Conservation (phyloP, 2,797 vertebrate species). For the Crenuchus spilurus region DNA sequence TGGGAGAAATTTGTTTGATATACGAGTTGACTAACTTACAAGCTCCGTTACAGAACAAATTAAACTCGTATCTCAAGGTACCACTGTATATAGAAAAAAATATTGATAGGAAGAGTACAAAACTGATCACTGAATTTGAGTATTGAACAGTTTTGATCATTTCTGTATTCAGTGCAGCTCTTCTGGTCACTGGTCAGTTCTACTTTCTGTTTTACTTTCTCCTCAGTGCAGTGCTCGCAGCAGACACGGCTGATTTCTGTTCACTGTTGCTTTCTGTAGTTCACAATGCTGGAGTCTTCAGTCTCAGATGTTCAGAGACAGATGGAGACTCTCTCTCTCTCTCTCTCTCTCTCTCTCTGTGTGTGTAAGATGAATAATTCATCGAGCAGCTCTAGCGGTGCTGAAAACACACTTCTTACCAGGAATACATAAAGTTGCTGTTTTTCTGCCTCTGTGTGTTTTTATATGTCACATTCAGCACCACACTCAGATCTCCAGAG, state of each 20-base stretch:
- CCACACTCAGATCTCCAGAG: background rate
- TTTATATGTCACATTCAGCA: constrained; percentile 19
- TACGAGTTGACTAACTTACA: no score
- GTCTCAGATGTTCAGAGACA: background rate
- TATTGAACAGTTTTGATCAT: no score
- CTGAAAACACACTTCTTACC: constrained; percentile 37
- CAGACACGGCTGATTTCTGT: background rate
- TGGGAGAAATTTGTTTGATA: no score
- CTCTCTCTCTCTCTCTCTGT: constrained; percentile 18
- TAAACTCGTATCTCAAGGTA: no score
- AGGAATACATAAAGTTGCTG: constrained; percentile 1
- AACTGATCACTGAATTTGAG: no score
- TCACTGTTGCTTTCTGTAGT: background rate
- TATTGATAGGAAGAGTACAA: no score
- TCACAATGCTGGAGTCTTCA: background rate
- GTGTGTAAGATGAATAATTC: constrained; percentile 42
- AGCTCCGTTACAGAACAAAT: no score
- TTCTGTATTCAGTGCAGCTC: background rate
- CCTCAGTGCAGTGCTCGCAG: background rate
- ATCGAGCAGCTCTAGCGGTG: constrained; percentile 26
- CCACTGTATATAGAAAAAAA: no score
- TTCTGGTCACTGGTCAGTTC: background rate
- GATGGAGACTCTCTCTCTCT: constrained; percentile 4
- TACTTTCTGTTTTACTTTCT: background rate
- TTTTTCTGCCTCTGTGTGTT: constrained; percentile 26